Base-by-base conservation (phyloP, 2,888 invertebrate species). In the Archaeoteleia sp. region DNA sequence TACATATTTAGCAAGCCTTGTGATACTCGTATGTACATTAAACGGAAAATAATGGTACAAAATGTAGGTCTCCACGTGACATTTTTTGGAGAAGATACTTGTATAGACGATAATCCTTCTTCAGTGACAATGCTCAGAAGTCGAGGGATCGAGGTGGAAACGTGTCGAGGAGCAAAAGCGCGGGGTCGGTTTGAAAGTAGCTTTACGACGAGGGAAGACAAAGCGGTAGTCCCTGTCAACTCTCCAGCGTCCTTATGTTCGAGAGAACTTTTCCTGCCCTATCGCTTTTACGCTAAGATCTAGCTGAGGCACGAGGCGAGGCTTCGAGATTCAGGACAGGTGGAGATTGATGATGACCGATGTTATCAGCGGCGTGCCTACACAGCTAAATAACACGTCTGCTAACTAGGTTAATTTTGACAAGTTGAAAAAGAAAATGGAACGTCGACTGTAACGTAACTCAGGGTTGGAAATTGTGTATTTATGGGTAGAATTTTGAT, bases 31-130 rank as follows among this genome's bases (percentile, higher is more conserved):
- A 6, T 30, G 29, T 40, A 37, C 29, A 43, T 25, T 13, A 35
- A 40, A 25, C 14, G 17, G 43, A 14, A 53, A 46, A 30, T 15
- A 51, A 46, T 29, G 25, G 48, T 14, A 2, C 32, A 55, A 63
- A 43, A 63, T 34, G 30, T 40, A 49, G 48, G 39, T 8, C 46
- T 46, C 27, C 17, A 29, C 45, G 46, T 46, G 37, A 51, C 30
- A 39, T 66, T 57, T 51, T n/a, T 10, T 25, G 12, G 42, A 58
- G 58, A 46, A 39, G 53, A 46, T 53, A 48, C 65, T 66, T 39
- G n/a, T n/a, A n/a, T n/a, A n/a, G 58, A 58, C 42, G 32, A 37
- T 66, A 66, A 66, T 66, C 65, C 65, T 58, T 45, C 53, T 42
- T 51, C 40, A 58, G 53, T 48, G 53, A 58, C 58, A 30, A 51